Evolutionary conservation across 2,797 vertebrate species (phyloP).

Genomic region (Lophotriccus pileatus): DNA sequence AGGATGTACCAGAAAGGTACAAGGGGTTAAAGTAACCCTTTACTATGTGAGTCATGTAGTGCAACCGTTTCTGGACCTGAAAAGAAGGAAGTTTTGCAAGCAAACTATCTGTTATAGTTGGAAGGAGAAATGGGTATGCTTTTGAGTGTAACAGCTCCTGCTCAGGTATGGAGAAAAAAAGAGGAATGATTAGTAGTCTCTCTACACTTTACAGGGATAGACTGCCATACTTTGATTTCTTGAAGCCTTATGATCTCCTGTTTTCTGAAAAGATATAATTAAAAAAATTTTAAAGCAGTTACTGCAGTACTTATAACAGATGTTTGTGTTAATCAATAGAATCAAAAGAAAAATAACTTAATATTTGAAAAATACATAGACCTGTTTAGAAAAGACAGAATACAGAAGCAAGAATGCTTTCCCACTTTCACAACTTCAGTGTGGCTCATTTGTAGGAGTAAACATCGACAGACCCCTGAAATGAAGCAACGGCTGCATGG

Average conservation of each 20-base stretch:
- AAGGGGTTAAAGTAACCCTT: background rate
- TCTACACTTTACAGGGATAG: background rate
- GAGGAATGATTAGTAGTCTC: background rate
- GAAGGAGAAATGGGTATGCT: background rate
- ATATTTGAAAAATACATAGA: background rate
- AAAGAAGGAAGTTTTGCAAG: background rate
- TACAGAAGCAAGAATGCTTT: background rate
- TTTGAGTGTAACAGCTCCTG: background rate
- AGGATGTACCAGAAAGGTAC: background rate
- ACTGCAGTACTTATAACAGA: background rate
- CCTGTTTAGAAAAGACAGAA: background rate
- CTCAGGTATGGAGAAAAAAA: background rate
- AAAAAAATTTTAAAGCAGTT: background rate
- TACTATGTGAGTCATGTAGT: accelerated
- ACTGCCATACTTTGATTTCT: background rate
- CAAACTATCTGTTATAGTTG: background rate
- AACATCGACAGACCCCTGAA: background rate
- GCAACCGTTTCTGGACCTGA: background rate
- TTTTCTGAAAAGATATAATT: background rate
- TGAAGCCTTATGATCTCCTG: background rate
- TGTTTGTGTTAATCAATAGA: background rate
- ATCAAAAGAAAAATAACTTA: background rate
- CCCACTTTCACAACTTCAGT: background rate
- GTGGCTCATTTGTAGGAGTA: accelerated
- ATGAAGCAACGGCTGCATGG: accelerated